Conservation (phyloP, 2,888 invertebrate genomes). For the Mongoloraphidia duomilia region DNA sequence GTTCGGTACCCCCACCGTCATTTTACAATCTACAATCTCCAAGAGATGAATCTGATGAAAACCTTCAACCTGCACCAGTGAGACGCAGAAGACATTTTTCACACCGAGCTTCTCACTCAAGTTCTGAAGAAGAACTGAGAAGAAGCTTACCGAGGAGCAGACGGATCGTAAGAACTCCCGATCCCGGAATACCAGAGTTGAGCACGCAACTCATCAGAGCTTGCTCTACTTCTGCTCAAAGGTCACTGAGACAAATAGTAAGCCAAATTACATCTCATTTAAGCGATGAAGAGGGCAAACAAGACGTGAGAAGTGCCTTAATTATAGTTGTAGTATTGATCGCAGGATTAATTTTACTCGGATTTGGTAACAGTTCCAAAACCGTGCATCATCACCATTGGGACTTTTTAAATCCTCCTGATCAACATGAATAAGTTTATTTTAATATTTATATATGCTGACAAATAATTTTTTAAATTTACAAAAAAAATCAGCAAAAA, state of each 20-base stretch:
- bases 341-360: conserved; percentile 60
- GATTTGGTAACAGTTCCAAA: conserved; percentile 48
- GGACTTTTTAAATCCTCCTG: conserved; percentile 79
- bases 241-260: conserved; percentile 54
- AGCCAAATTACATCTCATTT: conserved; percentile 43
- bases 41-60: conserved; percentile 23
- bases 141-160: conserved; percentile 7
- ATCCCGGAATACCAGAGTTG: conserved; percentile 53
- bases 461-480: too few species aligned
- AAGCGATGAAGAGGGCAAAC: conserved; percentile 49
- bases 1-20: conserved; percentile 29
- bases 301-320: conserved; percentile 59
- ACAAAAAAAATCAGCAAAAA: too few species aligned
- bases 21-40: conserved; percentile 27
- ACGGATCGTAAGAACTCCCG: conserved; percentile 28
- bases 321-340: conserved; percentile 66
- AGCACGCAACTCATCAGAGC: conserved; percentile 56
- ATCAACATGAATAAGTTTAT: conserved; percentile 16
- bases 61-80: conserved; percentile 29
- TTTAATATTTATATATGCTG: too few species aligned
- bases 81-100: conserved; percentile 32
- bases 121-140: conserved; percentile 12
- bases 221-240: conserved; percentile 47
- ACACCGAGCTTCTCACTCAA: conserved; percentile 21
- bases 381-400: conserved; percentile 71